A percentile compares a stretch with the other conserved stretches of the same genome.
Conservation (phyloP, 2,888 invertebrate genomes). For the Trichopoda pennipes region DNA sequence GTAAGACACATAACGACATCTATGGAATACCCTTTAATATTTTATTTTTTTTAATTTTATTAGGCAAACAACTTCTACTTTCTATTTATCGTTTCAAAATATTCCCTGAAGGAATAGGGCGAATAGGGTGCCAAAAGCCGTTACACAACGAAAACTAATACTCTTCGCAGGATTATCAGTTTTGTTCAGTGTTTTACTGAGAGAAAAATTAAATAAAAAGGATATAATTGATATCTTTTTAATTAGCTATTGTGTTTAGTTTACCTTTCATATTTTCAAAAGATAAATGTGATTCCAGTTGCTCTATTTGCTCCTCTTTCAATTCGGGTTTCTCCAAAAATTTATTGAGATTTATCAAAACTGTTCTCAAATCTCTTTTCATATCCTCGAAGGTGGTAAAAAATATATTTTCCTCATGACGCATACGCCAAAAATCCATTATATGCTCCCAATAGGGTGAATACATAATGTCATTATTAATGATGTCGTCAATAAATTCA, state of each 20-base stretch:
- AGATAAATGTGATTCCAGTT: slow-evolving; percentile 65
- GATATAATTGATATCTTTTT: too few relatives aligned
- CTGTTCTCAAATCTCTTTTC: slow-evolving; percentile 70
- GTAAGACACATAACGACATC: too few relatives aligned
- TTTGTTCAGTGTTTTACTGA: too few relatives aligned
- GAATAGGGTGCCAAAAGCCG: too few relatives aligned
- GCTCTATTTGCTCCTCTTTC: slow-evolving; percentile 46
- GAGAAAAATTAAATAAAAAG: too few relatives aligned
- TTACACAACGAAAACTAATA: too few relatives aligned
- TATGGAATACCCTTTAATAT: too few relatives aligned
- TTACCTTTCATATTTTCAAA: slow-evolving; percentile 71
- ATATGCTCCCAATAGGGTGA: slow-evolving; percentile 72
- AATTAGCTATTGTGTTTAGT: neutral
- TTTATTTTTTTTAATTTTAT: too few relatives aligned
- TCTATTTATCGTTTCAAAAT: too few relatives aligned
- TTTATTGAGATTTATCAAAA: slow-evolving; percentile 63
- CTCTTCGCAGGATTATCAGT: too few relatives aligned
- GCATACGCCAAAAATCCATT: slow-evolving; percentile 74
- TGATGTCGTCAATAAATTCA: slow-evolving; percentile 74
- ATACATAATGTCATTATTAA: slow-evolving; percentile 64
- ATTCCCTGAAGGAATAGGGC: too few relatives aligned
- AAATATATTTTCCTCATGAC: slow-evolving; percentile 71
- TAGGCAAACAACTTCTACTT: too few relatives aligned
- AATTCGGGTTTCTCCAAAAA: slow-evolving; percentile 64
- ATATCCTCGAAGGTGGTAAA: slow-evolving; percentile 75